Base-by-base conservation (phyloP, 2,797 vertebrate genomes). In the Acanthopagrus latus region DNA sequence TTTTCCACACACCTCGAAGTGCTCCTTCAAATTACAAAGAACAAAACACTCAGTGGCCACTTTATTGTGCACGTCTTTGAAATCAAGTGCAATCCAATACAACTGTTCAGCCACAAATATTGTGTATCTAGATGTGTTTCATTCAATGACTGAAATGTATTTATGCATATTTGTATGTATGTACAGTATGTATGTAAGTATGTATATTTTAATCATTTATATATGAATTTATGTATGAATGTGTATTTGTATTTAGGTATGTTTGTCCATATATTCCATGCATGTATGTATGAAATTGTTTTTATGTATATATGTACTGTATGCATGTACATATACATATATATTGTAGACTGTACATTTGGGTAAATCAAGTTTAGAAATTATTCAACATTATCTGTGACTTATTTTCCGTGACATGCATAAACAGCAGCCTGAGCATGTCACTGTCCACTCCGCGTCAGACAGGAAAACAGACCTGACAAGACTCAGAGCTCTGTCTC, bases 401-500 rank as follows among this genome's bases (percentile, higher is more conserved):
- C 18, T 50, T 54, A 2, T 27, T 78, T 64, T 65, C 5, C 10
- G 14, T 58, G 5, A 1, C 21, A 8, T 41, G 11, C 44, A 21
- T 46, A 58, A 33, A 46, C 33, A 23, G 21, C 1, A 3, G 33
- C 9, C 38, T 64, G 43, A 23, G 38, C 38, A 10, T 70, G 18
- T 69, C 16, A 48, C 7, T 64, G 71, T 60, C 63, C 60, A 55
- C 41, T 25, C 14, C 67, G 41, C 69, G 21, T 72, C 41, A 56
- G n/a, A 58, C 25, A 74, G 63, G 57, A n/a, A 38, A 46, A 55
- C 41, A 59, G 33, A 79, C 73, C 48, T 48, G 64, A 78, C 64
- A 83, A 65, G 68, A 68, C 65, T 78, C 68, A 71, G 48, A 25
- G 6, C 29, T 71, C 59, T 16, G 51, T 74, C 51, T 57, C 48